Evolutionary conservation across 2,888 invertebrate species (phyloP), one percentile per base, ranked within the genome.

Genomic region (Melanargia galathea): DNA sequence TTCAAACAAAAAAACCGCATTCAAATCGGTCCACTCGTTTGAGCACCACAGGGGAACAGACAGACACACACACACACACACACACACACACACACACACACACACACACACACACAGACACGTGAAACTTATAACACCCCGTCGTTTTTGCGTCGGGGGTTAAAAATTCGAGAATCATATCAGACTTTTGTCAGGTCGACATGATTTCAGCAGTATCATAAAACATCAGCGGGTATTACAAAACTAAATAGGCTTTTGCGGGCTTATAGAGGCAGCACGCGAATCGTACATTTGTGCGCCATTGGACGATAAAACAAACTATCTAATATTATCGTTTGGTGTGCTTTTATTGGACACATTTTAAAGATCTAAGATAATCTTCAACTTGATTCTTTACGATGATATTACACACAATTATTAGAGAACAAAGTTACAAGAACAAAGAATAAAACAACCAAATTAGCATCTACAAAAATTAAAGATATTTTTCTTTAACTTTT

Each of bases 281-380:
- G 57, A 57, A 57, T 46, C 57, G 43, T 57, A 43, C 46, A 57
- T 57, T 57, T 57, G 45, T 46, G 46, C 43, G 33, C 57, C 46
- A 20, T 46, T 45, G 57, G 7, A 5, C 45, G 45, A 57, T 57
- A 57, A 57, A 57, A 57, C 57, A 45, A 57, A 57, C 30, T 45
- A 45, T 18, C 46, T 33, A 20, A 33, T 46, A 57, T 46, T 57
- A 57, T 57, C 20, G 46, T 57, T 57, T 57, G 45, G 45, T 57
- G 57, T 46, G 57, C 45, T 45, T 57, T 57, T 57, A 45, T n/a
- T 33, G 20, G 46, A 45, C 57, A 57, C n/a, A 45, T 57, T 57
- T 26, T 43, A 43, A 40, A 43, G 55, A 55, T 55, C 43, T 26
- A n/a, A n/a, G n/a, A n/a, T n/a, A 55, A 11, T 26, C 26, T 4